Evolutionary conservation across 64 coral and sea anemone genomes (phyloP), one percentile per base, ranked within the genome.

Genomic region (Porites australiensis): DNA sequence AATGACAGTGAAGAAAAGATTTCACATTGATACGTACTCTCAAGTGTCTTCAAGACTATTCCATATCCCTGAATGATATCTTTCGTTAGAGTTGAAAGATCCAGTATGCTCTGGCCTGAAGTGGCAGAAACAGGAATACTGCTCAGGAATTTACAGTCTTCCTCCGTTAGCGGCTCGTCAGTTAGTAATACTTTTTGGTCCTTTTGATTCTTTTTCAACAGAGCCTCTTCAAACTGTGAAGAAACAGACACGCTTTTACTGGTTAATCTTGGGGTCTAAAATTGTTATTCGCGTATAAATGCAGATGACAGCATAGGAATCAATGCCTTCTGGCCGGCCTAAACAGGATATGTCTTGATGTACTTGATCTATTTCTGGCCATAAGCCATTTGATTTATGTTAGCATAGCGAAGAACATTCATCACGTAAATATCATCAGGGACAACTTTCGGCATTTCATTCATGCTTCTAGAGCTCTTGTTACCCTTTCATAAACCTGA

Each of bases 21-120:
- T 70, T 19, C 18, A 57, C 7, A 6, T 5, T 57, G 13, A 13
- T 75, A 49, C 47, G 51, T 63, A 82, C 79, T 58, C 44, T 37
- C 14, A 60, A 82, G 79, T 5, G 18, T 13, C 27, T 63, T 82
- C 4, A 82, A 82, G 58, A 82, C 37, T 45, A 82, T 18, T 45
- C 23, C 79, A 82, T 61, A 82, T 59, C 79, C 54, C 20, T 82
- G 79, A 82, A 82, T 82, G 8, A 45, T 37, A 7, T 60, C 13
- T 58, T n/a, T 82, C 2, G 20, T 46, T 13, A 82, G 19, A 44
- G 13, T 4, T 16, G 57, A 11, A 4, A 82, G 27, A 82, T 82
- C 57, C 12, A 82, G 16, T 37, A 8, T 62, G 8, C 1, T 45
- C 13, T 58, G 22, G 22, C 44, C 18, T 13, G 2, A 13, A 6